phyloP scores from a whole-genome alignment of 2,888 invertebrate species.

The Artemia sinica region DNA sequence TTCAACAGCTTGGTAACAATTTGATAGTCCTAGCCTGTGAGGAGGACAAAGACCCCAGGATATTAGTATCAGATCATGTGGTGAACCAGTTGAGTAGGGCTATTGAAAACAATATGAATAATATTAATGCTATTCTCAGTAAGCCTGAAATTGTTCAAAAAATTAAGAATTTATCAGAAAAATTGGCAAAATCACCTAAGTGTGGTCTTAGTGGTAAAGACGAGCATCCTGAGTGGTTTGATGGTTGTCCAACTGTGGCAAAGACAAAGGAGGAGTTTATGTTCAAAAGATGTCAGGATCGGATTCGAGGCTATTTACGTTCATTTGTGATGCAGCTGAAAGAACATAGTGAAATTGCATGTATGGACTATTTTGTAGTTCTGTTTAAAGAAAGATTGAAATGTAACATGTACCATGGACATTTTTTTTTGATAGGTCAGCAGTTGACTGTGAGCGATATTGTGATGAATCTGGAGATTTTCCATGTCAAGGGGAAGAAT shows the following conservation, averaged over 20 bases:
- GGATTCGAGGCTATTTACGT: conserved; percentile 61
- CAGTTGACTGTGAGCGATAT: conserved; percentile 24
- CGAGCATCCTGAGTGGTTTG: conserved; percentile 63
- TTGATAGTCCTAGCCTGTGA: conserved; percentile 46
- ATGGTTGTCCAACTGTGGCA: conserved; percentile 42
- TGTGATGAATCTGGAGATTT: conserved; percentile 32
- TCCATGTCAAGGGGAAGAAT: conserved; percentile 30
- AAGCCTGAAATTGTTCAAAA: conserved; percentile 30
- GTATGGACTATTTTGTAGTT: conserved; percentile 34
- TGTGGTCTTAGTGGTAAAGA: conserved; percentile 39
- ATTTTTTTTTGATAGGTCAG: conserved; percentile 58
- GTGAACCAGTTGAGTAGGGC: background rate
- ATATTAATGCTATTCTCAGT: conserved; percentile 29
- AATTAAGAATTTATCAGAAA: background rate
- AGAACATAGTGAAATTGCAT: conserved; percentile 30
- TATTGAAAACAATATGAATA: conserved; percentile 4
- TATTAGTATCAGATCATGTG: conserved; percentile 25
- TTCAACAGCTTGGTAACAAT: conserved; percentile 52
- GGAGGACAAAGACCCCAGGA: conserved; percentile 33
- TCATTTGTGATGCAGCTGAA: conserved; percentile 41
- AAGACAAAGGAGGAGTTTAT: conserved; percentile 67
- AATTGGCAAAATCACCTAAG: background rate
- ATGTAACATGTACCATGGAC: conserved; percentile 51
- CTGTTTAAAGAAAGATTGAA: conserved; percentile 49
- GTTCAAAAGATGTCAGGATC: conserved; percentile 59